Base-by-base conservation (phyloP, 2,113 vertebrate species). In the Trematomus loennbergii region DNA sequence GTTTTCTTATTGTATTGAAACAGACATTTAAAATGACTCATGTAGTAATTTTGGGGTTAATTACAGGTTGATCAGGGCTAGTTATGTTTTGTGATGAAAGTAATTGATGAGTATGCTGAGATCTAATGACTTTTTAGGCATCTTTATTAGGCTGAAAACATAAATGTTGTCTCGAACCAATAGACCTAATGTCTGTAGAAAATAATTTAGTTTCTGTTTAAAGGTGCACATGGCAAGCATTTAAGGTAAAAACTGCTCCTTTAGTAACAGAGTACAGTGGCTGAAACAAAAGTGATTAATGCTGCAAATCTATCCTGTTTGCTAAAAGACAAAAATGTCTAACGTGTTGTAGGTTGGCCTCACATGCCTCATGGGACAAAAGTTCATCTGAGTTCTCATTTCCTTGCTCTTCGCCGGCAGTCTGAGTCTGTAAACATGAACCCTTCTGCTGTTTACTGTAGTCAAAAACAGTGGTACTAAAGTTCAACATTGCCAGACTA, bases 91-190 rank as follows among this genome's bases (percentile, higher is more conserved):
- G 0, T 43, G 64, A 62, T 73, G 62, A 78, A 29, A 9, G 5
- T 78, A 17, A 69, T 75, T 81, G 50, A 69, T 64, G 46, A 64
- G 52, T 18, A 16, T 45, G 9, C 17, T 29, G n/a, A 57, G 40
- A 20, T 62, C 15, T 63, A 57, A 72, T 59, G 22, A n/a, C 55
- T 61, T 50, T 40, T 61, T 52, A 81, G 43, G 40, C 12, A 40
- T 45, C 13, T 29, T 36, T 3, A 4, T 55, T 29, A 29, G 25
- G 25, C 25, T 29, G 49, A 52, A 50, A 58, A 50, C 72, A 79
- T 33, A 13, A 0, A 55, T 61, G 67, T 20, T 9, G 55, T 25
- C 48, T 67, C 33, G 0, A 3, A 57, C 29, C 8, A 54, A 5
- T 25, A 7, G 3, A 11, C 33, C 46, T n/a, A 1, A 18, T 5